Percentiles rank a stretch among this genome's conserved stretches.
Evolutionary conservation across 2,797 vertebrate genomes (phyloP).

Genomic region (Lateolabrax maculatus): DNA sequence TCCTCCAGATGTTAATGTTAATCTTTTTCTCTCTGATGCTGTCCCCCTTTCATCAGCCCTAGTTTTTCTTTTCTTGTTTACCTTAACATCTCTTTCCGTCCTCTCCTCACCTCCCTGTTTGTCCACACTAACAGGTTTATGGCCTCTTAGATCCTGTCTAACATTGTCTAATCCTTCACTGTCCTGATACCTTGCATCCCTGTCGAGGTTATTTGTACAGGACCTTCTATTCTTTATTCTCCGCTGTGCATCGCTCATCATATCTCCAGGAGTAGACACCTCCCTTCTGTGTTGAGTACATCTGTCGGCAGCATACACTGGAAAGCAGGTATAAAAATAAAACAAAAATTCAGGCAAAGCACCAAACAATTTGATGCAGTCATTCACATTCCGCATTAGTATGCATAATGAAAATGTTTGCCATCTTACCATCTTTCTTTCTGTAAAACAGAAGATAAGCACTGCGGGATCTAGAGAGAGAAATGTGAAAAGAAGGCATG

Average conservation of each 20-base stretch:
- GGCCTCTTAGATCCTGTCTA: background rate
- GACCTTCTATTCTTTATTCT: too few relatives aligned
- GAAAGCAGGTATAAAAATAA: background rate
- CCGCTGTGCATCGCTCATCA: background rate
- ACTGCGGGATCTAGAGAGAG: conserved; percentile 26
- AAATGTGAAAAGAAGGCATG: background rate
- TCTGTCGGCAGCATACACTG: background rate
- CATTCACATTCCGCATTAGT: background rate
- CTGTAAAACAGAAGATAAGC: conserved; percentile 76
- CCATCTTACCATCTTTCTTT: conserved; percentile 58
- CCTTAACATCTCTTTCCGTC: background rate
- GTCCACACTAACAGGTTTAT: background rate
- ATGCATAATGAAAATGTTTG: background rate
- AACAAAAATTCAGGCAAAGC: rapidly evolving
- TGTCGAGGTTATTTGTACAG: too few relatives aligned
- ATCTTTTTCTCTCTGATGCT: background rate
- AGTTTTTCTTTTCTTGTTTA: background rate
- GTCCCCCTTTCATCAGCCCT: background rate
- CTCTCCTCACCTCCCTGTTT: background rate
- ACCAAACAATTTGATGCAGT: background rate
- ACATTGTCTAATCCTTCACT: background rate
- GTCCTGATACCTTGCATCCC: background rate
- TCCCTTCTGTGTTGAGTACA: background rate
- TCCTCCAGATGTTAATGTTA: too few relatives aligned
- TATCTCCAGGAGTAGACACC: rapidly evolving